Evolutionary conservation across 2,113 vertebrate genomes (phyloP), one percentile per base, ranked within the genome.

Genomic region (Hystrix brachyura): DNA sequence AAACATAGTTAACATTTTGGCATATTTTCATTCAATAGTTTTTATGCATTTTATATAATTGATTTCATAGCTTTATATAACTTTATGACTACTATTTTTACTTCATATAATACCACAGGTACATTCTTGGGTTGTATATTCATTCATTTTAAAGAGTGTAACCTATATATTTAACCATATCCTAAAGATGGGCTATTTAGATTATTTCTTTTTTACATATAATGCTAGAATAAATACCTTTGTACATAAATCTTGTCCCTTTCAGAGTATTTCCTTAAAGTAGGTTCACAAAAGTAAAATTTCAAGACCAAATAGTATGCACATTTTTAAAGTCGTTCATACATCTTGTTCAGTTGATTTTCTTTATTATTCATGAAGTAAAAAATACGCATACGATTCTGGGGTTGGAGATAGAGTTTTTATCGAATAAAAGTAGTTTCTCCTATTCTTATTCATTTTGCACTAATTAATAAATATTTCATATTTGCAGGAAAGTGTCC

Each of bases 371-470:
- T 89, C 79, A 64, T 13, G 59, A 80, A 34, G 10, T 51, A 18
- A 67, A n/a, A 69, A 74, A 87, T 69, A 23, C 38, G 1, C 34
- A 67, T 65, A 51, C 5, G 46, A 48, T 34, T 80, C 59, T 78
- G 18, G 11, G 4, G 11, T 48, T n/a, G 7, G 18, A 34, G 90
- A 29, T 55, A 59, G 55, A 48, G 18, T 46, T 78, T 85, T 88
- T 91, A 90, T 59, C 32, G 32, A 94, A 87, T 48, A 4, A 89
- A 90, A 94, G 29, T 19, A 74, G 53, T 76, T 91, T 85, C n/a
- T 90, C 17, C 34, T 55, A 19, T 69, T 91, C 38, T 74, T 51
- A 79, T 53, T 55, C 38, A 7, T 10, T 81, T 76, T 90, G 79
- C 25, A 78, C 85, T 86, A 65, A 43, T 78, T 57, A 72, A 78